These are phyloP conservation scores for Scaptomyza reducta DNA, from an alignment of 2,888 invertebrate genomes.

Conservation along the genomic window DNA sequence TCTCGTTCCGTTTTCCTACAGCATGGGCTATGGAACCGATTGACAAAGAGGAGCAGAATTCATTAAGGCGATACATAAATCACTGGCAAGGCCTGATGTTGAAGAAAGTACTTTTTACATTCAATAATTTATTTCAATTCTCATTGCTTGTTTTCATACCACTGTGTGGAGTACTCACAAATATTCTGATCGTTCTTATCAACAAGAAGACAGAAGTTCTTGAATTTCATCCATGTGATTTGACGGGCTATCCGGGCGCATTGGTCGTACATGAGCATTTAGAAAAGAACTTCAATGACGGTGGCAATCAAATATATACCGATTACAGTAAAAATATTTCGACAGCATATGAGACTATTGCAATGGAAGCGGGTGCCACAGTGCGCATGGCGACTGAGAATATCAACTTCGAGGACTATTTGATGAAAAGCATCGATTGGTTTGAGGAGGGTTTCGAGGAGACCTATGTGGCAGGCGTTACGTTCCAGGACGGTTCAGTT, in stretches of 20 bases:
- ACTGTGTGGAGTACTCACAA: not conserved
- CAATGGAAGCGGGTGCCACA: constrained; percentile 18
- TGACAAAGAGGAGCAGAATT: constrained; percentile 18
- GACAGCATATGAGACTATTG: constrained; percentile 4
- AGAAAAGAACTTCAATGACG: accelerated
- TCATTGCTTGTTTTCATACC: constrained; percentile 53
- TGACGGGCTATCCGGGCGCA: constrained; percentile 3
- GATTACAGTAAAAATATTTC: not conserved
- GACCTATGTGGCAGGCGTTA: constrained; percentile 34
- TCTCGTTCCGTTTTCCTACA: not conserved
- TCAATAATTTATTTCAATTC: constrained; percentile 85
- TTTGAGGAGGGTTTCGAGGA: not conserved
- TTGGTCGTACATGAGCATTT: constrained; percentile 3
- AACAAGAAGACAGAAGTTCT: accelerated
- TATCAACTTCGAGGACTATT: not conserved
- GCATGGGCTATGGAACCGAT: not conserved
- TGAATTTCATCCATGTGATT: not conserved
- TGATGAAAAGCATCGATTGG: constrained; percentile 3
- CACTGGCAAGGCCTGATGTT: constrained; percentile 87
- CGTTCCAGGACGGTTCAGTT: constrained; percentile 1
- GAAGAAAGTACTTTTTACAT: constrained; percentile 87
- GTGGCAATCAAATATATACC: accelerated
- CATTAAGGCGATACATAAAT: constrained; percentile 8
- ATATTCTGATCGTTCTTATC: not conserved
- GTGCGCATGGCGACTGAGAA: not conserved